phyloP scores from a whole-genome alignment of 2,113 vertebrate genomes.

The Prochilodus magdalenae region DNA sequence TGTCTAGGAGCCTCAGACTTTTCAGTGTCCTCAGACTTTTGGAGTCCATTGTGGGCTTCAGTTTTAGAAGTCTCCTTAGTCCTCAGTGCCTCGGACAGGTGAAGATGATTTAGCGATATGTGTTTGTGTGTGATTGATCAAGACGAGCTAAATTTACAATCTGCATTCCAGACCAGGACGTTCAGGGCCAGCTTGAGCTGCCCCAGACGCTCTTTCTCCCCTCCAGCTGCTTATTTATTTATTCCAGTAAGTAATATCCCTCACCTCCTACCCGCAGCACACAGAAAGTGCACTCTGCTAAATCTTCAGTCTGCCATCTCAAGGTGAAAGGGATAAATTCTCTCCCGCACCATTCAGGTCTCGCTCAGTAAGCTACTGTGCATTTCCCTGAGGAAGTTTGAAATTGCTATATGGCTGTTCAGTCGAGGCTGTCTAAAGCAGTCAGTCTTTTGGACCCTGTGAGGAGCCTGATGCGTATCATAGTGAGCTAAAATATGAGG shows the following conservation, averaged over 20 bases:
- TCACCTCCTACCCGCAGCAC: neutral
- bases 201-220: neutral
- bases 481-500: neutral
- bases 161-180: neutral
- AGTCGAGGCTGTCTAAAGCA: neutral
- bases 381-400: conserved; percentile 32
- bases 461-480: neutral
- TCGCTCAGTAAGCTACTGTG: neutral
- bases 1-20: too few relatives aligned
- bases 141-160: conserved; percentile 22
- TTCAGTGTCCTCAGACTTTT: too few relatives aligned
- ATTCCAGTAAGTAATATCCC: conserved; percentile 18
- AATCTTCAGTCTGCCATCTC: conserved; percentile 42
- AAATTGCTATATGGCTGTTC: conserved; percentile 13
- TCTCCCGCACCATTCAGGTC: neutral
- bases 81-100: neutral
- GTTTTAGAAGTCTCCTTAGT: neutral
- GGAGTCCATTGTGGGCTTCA: neutral
- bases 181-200: neutral
- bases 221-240: conserved; percentile 38
- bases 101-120: neutral
- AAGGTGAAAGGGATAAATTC: conserved; percentile 56
- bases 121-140: neutral
- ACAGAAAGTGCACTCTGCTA: conserved; percentile 3
- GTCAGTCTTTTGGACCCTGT: conserved; percentile 10